Base-by-base conservation (phyloP, 2,888 invertebrate genomes). In the Myopa tessellatipennis region DNA sequence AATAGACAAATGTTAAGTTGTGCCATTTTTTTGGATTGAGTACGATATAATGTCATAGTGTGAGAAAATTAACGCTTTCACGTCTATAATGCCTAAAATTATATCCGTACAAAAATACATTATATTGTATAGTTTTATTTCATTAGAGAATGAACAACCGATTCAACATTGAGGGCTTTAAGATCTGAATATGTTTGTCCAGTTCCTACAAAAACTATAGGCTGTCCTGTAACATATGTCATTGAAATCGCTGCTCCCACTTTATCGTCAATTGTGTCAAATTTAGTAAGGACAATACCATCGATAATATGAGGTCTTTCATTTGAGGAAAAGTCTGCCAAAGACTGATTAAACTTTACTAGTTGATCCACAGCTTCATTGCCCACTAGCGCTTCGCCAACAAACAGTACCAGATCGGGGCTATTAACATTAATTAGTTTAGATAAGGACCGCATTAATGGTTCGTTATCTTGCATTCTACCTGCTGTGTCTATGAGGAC, bases 401-500 rank as follows among this genome's bases (percentile, higher is more conserved):
- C 99, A 90, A 99, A 99, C n/a, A 99, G 91, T 3, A 99, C 98
- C 87, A 98, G 91, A 90, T 99, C 99, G 0, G 99, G 99, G 85
- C 97, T 95, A 89, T 99, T 99, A 65, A 99, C 96, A 90, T 95
- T 96, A 85, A 99, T 99, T 81, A 99, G 91, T 91, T 99, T 99
- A 6, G 99, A 95, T 73, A 99, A 91, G 0, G 99, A 98, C 80
- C 98, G 92, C 99, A 99, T 99, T 61, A 99, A 91, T 0, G 99
- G 99, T 87, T 99, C 99, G 89, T 99, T 99, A 90, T 99, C 99
- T 90, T 99, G 99, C 99, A 99, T 99, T 79, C 99, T 92, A n/a
- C 99, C 99, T 58, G 99, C 99, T 0, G 99, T 99, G 90, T 99
- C 99, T 26, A 99, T 93, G n/a, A 99, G 90, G 0, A 99, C 99